phyloP scores from a whole-genome alignment of 2,888 invertebrate species.

The Hemicrepidius hirtus region DNA sequence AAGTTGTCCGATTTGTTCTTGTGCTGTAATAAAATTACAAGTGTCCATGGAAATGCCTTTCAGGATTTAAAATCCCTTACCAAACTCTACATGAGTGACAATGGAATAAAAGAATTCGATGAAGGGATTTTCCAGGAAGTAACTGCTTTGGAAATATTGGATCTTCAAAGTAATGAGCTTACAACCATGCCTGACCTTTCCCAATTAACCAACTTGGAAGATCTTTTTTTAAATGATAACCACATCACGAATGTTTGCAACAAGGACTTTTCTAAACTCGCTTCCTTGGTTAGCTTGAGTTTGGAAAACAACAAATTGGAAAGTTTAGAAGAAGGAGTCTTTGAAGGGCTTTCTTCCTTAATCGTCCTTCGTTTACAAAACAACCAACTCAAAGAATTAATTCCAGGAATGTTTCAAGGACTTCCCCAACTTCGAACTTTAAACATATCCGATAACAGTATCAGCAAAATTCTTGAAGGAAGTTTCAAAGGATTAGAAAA shows the following conservation, averaged over 20 bases:
- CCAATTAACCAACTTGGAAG: not conserved
- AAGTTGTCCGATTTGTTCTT: conserved; percentile 61
- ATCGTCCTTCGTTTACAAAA: conserved; percentile 79
- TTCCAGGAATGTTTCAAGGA: conserved; percentile 67
- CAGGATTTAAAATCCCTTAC: conserved; percentile 61
- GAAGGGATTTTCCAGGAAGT: not conserved
- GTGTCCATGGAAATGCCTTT: conserved; percentile 59
- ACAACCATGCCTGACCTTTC: conserved; percentile 9
- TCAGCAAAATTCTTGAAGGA: conserved; percentile 75
- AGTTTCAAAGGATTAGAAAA: conserved; percentile 73
- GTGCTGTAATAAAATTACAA: conserved; percentile 61
- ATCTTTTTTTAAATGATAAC: conserved; percentile 25
- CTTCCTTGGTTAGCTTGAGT: conserved; percentile 1
- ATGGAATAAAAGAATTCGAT: conserved; percentile 56
- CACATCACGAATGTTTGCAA: not conserved
- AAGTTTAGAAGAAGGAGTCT: conserved; percentile 9
- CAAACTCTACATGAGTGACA: conserved; percentile 63
- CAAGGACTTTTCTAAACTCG: not conserved
- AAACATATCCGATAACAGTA: conserved; percentile 81
- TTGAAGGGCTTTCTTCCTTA: conserved; percentile 62
- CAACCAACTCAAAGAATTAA: conserved; percentile 74
- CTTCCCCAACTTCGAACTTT: conserved; percentile 75
- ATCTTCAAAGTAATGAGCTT: conserved; percentile 23
- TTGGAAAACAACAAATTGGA: conserved; percentile 28
- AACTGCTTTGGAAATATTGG: conserved; percentile 17